Evolutionary conservation across 2,797 vertebrate genomes (phyloP), one percentile per base, ranked within the genome.

Genomic region (Sebastes goodei): DNA sequence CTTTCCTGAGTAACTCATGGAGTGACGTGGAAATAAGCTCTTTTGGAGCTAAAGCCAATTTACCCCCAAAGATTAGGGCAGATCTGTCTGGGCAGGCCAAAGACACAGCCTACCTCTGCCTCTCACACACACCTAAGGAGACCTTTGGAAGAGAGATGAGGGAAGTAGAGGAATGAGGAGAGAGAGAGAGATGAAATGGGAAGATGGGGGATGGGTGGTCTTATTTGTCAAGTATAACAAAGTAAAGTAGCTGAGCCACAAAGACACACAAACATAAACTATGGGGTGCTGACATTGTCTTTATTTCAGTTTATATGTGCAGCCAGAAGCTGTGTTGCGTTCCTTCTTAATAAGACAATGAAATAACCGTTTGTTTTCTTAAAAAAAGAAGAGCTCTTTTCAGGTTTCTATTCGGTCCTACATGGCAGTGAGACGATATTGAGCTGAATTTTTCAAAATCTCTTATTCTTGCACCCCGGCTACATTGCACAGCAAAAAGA

Each of bases 11-110:
- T 89, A 92, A 85, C 92, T 88, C 87, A 30, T 59, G 80, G 88
- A 82, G 88, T 96, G 95, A 95, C 94, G 93, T 95, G 88, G 88
- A 92, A 92, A 82, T 96, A 96, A 96, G 95, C 95, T 95, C 95
- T 95, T 96, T 96, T 95, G 91, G 61, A 93, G 82, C 85, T 94
- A 96, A 96, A 96, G 95, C 96, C 96, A 96, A 96, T 96, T 96
- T 96, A 89, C 81, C 73, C 80, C 82, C 83, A 88, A 92, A 95
- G 95, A 95, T 96, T 95, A 96, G 87, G 83, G 71, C 89, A 94
- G 95, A 95, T 93, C 94, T 95, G 94, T 95, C 94, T 94, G 93
- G 90, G 80, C 90, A 93, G 88, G 88, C 79, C 84, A 86, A 91
- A 92, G 92, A 83, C 89, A 68, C 65, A 85, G 71, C 72, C 80